phyloP scores from a whole-genome alignment of 1,140 invertebrate genomes.

The Phocides pigmalion region DNA sequence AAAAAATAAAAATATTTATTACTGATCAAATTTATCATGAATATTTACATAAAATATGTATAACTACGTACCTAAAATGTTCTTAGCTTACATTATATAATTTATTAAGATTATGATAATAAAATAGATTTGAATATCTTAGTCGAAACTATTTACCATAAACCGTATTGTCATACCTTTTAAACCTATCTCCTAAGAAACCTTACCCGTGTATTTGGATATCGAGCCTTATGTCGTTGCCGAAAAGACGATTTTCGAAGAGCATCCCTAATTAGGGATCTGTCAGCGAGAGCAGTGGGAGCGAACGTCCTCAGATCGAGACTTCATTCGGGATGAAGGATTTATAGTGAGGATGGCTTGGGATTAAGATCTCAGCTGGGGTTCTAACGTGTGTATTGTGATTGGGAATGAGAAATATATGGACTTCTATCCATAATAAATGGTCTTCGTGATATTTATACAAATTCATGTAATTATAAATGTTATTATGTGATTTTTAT shows the following conservation, averaged over 20 bases:
- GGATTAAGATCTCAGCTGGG: slow-evolving; percentile 28
- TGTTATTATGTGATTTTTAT: too few species aligned
- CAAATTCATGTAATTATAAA: too few species aligned
- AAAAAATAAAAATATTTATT: too few species aligned
- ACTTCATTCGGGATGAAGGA: slow-evolving; percentile 34
- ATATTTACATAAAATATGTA: too few species aligned
- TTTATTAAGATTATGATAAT: neutral
- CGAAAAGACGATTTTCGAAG: slow-evolving; percentile 8
- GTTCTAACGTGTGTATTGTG: slow-evolving; percentile 21
- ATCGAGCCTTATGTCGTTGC: neutral
- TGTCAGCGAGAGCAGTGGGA: slow-evolving; percentile 32
- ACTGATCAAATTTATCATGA: too few species aligned
- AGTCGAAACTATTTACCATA: slow-evolving; percentile 13
- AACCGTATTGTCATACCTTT: slow-evolving; percentile 25
- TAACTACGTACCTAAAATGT: too few species aligned
- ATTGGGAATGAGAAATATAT: slow-evolving; percentile 18
- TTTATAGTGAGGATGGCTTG: slow-evolving; percentile 32
- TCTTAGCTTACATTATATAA: too few species aligned
- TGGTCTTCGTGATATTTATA: neutral
- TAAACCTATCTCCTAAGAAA: slow-evolving; percentile 23
- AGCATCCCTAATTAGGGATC: slow-evolving; percentile 22
- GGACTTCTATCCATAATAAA: neutral
- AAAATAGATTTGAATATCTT: neutral
- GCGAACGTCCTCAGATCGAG: slow-evolving; percentile 22
- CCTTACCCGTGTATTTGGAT: neutral